Base-by-base conservation (phyloP, 2,113 vertebrate species). In the Xyliphius kryptos region DNA sequence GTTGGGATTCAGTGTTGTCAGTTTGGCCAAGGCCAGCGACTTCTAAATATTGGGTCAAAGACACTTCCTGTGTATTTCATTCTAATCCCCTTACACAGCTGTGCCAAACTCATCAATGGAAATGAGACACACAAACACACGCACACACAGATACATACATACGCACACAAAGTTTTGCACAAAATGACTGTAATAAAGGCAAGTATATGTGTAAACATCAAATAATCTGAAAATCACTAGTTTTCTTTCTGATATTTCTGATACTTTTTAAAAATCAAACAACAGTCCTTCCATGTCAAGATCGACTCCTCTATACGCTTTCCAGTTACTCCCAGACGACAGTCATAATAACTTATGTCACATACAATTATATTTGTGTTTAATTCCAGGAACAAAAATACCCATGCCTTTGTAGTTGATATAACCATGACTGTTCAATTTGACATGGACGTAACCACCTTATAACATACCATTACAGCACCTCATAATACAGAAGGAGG, bases 41-140 rank as follows among this genome's bases (percentile, higher is more conserved):
- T 67, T 71, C 83, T 85, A 79, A 88, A 83, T 87, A 68, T 69
- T 68, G 85, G 87, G 87, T 90, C 88, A 88, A 83, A 85, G 77
- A 84, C 82, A 80, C 82, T 90, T 87, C 85, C 87, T 90, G 88
- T 89, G 56, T 86, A 86, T 88, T 89, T 66, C 55, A 38, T n/a
- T n/a, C n/a, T 67, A 72, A 69, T 65, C 60, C 59, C 63, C 57
- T 43, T 10, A 49, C 65, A 58, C 26, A 52, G 44, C 21, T 44
- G 26, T 49, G 55, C 61, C 70, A 69, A 69, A 65, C 56, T n/a
- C n/a, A n/a, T n/a, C 43, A 46, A n/a, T n/a, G n/a, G n/a, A n/a
- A n/a, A n/a, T n/a, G n/a, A n/a, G n/a, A 46, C 43, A 46, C 43
- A n/a, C 43, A 46, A 3, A n/a, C 43, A n/a, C 43, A 46, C 43